These are phyloP conservation scores for Scotopteryx bipunctaria DNA, from an alignment of 2,888 invertebrate species.

Conservation along the genomic window DNA sequence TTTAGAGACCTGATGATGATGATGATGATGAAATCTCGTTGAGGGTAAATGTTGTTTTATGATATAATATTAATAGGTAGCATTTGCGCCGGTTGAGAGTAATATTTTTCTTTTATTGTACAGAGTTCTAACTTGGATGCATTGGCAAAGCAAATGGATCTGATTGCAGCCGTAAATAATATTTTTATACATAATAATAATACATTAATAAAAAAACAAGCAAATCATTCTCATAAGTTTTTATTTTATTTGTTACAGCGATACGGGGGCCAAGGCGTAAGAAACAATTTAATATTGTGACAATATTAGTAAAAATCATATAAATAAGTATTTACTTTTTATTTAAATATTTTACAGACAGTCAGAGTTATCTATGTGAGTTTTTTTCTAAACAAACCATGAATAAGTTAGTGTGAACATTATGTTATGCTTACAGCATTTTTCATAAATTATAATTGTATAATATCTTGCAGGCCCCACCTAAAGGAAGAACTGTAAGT, in stretches of 20 bases:
- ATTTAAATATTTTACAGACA: slow-evolving; percentile 33
- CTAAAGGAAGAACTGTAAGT: slow-evolving; percentile 15
- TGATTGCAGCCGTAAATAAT: slow-evolving; percentile 35
- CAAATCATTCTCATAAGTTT: too few relatives aligned
- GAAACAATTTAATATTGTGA: slow-evolving; percentile 7
- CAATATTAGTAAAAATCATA: not conserved
- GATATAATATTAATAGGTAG: not conserved
- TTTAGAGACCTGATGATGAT: not conserved
- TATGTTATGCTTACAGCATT: too few relatives aligned
- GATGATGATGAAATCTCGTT: slow-evolving; percentile 1
- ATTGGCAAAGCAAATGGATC: slow-evolving; percentile 38
- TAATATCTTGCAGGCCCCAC: slow-evolving; percentile 21
- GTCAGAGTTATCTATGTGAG: slow-evolving; percentile 46
- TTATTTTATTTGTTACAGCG: slow-evolving; percentile 12
- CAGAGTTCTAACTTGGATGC: slow-evolving; percentile 41
- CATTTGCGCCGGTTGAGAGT: too few relatives aligned
- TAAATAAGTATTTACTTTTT: not conserved
- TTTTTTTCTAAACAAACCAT: slow-evolving; percentile 1
- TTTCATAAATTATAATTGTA: not conserved
- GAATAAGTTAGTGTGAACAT: too few relatives aligned
- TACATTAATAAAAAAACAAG: too few relatives aligned
- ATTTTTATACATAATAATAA: slow-evolving; percentile 22
- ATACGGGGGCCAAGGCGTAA: slow-evolving; percentile 30
- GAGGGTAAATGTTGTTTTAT: slow-evolving; percentile 6
- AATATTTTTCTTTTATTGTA: slow-evolving; percentile 1